These are phyloP conservation scores for Drosophila acutilabella DNA, from an alignment of 2,888 invertebrate genomes.

Conservation along the genomic window DNA sequence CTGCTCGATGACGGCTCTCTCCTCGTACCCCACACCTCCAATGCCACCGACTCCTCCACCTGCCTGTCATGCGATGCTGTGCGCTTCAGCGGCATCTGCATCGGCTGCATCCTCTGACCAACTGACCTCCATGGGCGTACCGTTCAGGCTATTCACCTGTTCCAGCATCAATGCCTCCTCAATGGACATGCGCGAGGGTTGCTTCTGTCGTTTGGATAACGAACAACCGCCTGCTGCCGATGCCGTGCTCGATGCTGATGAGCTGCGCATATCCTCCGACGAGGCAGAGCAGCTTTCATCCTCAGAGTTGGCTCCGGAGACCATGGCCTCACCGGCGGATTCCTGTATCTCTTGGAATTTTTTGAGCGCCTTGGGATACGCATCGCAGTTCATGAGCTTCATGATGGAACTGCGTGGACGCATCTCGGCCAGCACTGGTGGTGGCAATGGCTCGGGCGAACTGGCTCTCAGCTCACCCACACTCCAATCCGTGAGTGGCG, in stretches of 20 bases:
- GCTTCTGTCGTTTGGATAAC: conserved; percentile 63
- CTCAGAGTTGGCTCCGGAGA: conserved; percentile 88
- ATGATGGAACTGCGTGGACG: conserved; percentile 74
- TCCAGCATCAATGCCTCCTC: conserved; percentile 83
- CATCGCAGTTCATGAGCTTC: conserved; percentile 83
- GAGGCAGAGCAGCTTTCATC: conserved; percentile 87
- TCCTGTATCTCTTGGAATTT: conserved; percentile 87
- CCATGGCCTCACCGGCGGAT: conserved; percentile 89
- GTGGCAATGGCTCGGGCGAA: conserved; percentile 63
- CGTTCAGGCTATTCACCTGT: conserved; percentile 85
- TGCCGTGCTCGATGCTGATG: conserved; percentile 83
- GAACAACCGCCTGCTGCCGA: conserved; percentile 59
- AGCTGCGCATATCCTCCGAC: conserved; percentile 85
- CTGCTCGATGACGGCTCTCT: conserved; percentile 68
- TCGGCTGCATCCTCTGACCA: conserved; percentile 85
- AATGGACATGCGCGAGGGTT: conserved; percentile 81
- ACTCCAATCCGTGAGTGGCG: conserved; percentile 51
- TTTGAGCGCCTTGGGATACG: conserved; percentile 82
- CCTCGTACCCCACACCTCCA: conserved; percentile 68
- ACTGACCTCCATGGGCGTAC: conserved; percentile 85
- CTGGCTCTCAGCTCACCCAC: conserved; percentile 50
- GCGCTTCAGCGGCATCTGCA: conserved; percentile 78
- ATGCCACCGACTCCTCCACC: conserved; percentile 47
- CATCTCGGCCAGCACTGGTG: conserved; percentile 26
- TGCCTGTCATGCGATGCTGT: conserved; percentile 78